Base-by-base conservation (phyloP, 2,113 vertebrate genomes). In the Triplophysa siluroides region DNA sequence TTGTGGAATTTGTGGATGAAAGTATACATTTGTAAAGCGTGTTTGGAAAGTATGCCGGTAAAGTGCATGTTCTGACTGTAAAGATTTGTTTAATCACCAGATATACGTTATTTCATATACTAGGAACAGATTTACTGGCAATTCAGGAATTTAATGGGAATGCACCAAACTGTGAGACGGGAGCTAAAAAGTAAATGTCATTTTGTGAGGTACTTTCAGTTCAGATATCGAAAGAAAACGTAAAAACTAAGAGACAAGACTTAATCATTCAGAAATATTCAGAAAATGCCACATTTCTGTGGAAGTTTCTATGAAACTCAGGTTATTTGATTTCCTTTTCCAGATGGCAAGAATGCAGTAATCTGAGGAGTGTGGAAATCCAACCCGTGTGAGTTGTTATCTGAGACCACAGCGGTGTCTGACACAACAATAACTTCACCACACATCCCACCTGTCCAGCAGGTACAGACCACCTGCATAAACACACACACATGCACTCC, bases 281-380 rank as follows among this genome's bases (percentile, higher is more conserved):
- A 60, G 64, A 21, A 56, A 78, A 66, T 11, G 9, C 0, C 24
- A 23, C 2, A 11, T 9, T 24, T 69, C 60, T 71, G 33, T n/a
- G 38, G 16, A 71, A 43, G 1, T 74, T 33, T 69, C 54, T 56
- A 19, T 62, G 4, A n/a, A 75, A 63, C 38, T 61, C 4, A 12
- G 47, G 41, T 41, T 19, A 38, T 54, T 43, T 38, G 18, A 26
- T 47, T 29, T 21, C 47, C 18, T 76, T 11, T 21, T 64, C 62
- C 79, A 81, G 79, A 78, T 78, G 78, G 78, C 69, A 66, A 54
- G 24, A 67, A 76, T 26, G 29, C 54, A 64, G 81, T 60, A 69
- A 81, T 62, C 19, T 47, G 64, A 76, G 71, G 10, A 43, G 9
- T 43, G 24, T 43, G 24, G 45, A 60, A 60, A 71, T 78, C 19